phyloP scores from a whole-genome alignment of 2,888 invertebrate species.

The Ormyrus rosae region DNA sequence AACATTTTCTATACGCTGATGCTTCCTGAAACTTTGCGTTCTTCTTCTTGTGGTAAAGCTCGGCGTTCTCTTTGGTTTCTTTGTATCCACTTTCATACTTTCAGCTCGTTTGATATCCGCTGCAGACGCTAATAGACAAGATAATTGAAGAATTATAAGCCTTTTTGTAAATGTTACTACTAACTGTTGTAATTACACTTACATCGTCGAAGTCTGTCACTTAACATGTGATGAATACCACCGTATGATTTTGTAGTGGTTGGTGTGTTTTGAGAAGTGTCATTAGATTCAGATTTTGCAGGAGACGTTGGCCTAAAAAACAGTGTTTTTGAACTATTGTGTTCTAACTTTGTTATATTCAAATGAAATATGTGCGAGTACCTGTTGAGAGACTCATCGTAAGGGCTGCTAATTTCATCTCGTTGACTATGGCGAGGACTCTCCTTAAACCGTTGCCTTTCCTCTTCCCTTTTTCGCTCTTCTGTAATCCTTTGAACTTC shows the following conservation, averaged over 20 bases:
- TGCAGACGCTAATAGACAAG: constrained; percentile 64
- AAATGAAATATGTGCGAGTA: background rate
- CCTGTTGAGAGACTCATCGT: constrained; percentile 70
- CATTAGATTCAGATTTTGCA: constrained; percentile 60
- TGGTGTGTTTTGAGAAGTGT: constrained; percentile 27
- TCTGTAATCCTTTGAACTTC: constrained; percentile 95
- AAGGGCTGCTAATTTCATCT: constrained; percentile 75
- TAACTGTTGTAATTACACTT: constrained; percentile 47
- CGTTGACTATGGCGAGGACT: constrained; percentile 68
- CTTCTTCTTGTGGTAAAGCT: constrained; percentile 95
- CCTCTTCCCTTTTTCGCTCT: constrained; percentile 87
- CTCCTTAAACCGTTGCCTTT: constrained; percentile 69
- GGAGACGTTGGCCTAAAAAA: constrained; percentile 63
- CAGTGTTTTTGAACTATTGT: background rate
- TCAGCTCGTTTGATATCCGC: constrained; percentile 87
- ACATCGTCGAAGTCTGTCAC: constrained; percentile 82
- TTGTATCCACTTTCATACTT: constrained; percentile 89
- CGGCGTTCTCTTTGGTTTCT: constrained; percentile 92
- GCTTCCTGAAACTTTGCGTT: constrained; percentile 90
- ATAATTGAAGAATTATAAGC: background rate
- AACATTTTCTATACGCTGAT: constrained; percentile 79
- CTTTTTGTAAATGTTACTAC: constrained; percentile 18
- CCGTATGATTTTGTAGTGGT: constrained; percentile 77
- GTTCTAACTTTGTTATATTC: background rate
- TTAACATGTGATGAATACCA: constrained; percentile 80